Conservation (phyloP, 2,797 vertebrate species). For the Anabacerthia variegaticeps region DNA sequence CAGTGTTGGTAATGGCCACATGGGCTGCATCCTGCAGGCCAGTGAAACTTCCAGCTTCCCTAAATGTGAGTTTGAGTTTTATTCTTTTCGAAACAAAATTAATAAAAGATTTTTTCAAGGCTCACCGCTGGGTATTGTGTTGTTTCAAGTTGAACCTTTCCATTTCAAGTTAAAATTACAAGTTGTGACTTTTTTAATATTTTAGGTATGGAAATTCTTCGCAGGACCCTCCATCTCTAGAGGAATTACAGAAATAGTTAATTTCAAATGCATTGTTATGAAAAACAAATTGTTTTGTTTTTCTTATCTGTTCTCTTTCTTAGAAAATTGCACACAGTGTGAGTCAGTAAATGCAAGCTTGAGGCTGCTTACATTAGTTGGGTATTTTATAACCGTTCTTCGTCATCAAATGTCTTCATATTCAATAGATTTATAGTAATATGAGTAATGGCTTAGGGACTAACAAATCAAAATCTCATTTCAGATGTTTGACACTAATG, state of each 20-base stretch:
- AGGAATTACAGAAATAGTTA: conserved; percentile 9
- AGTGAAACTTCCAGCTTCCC: background rate
- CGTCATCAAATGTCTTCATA: conserved; percentile 76
- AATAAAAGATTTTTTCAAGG: background rate
- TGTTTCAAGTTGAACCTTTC: background rate
- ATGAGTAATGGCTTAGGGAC: conserved; percentile 77
- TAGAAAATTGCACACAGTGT: conserved; percentile 55
- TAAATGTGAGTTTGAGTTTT: background rate
- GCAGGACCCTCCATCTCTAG: background rate
- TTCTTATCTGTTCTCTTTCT: conserved; percentile 42
- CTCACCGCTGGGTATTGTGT: background rate
- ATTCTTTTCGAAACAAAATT: background rate
- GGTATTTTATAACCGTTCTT: conserved; percentile 75
- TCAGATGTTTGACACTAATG: conserved; percentile 83
- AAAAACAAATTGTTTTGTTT: conserved; percentile 16
- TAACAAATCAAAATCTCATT: conserved; percentile 92
- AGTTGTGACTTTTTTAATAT: background rate
- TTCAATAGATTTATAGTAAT: conserved; percentile 79
- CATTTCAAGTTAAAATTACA: background rate
- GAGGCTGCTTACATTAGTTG: conserved; percentile 48
- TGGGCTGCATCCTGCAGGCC: background rate
- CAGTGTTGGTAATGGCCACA: background rate
- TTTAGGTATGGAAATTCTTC: background rate
- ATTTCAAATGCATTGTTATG: background rate
- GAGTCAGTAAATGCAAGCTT: conserved; percentile 60